Evolutionary conservation across 2,113 vertebrate genomes (phyloP), one percentile per base, ranked within the genome.

Genomic region (Hippocampus abdominalis): DNA sequence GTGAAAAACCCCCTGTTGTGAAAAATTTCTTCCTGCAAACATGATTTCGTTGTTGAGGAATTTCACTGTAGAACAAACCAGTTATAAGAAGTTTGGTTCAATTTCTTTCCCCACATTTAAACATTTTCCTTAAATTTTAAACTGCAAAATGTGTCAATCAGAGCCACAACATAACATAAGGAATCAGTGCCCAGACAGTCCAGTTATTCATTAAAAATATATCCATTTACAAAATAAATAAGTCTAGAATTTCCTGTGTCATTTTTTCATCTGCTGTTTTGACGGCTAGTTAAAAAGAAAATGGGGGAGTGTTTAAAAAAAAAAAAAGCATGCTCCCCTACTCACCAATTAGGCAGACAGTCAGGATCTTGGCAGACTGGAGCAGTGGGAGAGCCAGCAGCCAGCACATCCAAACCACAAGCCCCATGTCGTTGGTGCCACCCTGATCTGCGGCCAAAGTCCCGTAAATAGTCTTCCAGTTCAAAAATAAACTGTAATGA

Each of bases 341-440:
- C 89, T 88, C 72, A 90, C 88, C 83, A 76, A 87, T 87, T 65
- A 89, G 73, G 74, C 84, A 81, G 54, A 85, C 57, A 23, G 82
- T 84, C 68, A 89, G 76, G 75, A 89, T 87, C 75, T 86, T 90
- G 71, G 89, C 87, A 77, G 79, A 84, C 63, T 89, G 77, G 54
- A 82, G 59, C 13, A 85, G 21, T 39, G 81, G 82, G 79, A 80
- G 75, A 73, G 78, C 72, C 79, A 88, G 67, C 70, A 90, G 72
- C 70, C 40, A 82, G 69, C 84, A 77, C 2, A 32, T 77, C 82
- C 84, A 85, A 74, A 84, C 76, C 66, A 64, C 64, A 51, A 72
- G 72, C 39, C 64, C 64, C 83, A 86, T 86, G 57, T 73, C 81
- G 74, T 71, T 74, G 70, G 39, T 40, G n/a, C 64, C 44, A 46